Evolutionary conservation across 1,140 invertebrate species (phyloP).

Genomic region (Phymorhynchus buccinoides): DNA sequence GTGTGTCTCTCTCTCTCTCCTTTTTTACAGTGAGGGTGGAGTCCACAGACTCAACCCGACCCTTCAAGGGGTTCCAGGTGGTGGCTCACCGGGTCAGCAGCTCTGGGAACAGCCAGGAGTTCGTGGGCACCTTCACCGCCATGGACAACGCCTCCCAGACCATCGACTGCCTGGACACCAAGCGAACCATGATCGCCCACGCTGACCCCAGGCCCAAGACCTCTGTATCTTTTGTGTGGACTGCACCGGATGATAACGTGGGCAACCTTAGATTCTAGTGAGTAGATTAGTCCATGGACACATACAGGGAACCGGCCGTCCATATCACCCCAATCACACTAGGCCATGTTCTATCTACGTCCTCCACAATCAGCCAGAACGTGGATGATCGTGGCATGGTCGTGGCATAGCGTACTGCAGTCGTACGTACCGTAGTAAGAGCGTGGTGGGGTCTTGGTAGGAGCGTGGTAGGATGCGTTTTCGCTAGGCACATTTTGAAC

Average conservation of each 20-base stretch:
- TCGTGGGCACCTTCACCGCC: slow-evolving; percentile 18
- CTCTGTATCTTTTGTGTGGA: background rate
- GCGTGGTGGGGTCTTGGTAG: too few species aligned
- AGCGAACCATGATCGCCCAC: background rate
- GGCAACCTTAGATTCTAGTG: slow-evolving; percentile 18
- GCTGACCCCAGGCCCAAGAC: background rate
- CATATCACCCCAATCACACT: too few species aligned
- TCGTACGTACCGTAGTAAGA: too few species aligned
- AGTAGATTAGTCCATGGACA: too few species aligned
- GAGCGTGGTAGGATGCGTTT: too few species aligned
- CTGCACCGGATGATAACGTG: background rate
- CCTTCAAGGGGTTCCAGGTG: slow-evolving; percentile 27
- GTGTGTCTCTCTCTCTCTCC: background rate
- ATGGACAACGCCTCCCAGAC: background rate
- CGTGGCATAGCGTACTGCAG: too few species aligned
- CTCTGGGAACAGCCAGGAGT: slow-evolving; percentile 19
- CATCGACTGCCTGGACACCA: background rate
- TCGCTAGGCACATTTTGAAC: too few species aligned
- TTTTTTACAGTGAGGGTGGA: background rate
- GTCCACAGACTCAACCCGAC: background rate
- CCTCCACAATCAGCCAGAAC: too few species aligned
- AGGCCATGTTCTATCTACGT: too few species aligned
- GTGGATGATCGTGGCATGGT: too few species aligned
- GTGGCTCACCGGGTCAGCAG: background rate
- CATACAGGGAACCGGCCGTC: too few species aligned